Percentiles rank a stretch among this genome's conserved stretches.
phyloP scores from a whole-genome alignment of 2,113 vertebrate genomes.

The Xyrauchen texanus region DNA sequence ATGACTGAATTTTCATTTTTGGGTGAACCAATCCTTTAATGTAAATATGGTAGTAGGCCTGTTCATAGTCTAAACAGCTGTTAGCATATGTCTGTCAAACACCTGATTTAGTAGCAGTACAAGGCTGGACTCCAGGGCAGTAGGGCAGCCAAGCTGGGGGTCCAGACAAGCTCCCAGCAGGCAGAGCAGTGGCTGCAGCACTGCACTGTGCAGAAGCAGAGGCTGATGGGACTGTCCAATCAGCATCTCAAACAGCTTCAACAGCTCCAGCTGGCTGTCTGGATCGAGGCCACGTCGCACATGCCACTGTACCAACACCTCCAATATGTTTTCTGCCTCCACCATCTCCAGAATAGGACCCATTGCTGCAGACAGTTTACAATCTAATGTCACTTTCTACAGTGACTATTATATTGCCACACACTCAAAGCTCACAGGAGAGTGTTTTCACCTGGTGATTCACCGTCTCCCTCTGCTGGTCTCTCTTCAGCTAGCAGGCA shows the following conservation, averaged over 20 bases:
- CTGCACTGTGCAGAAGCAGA: conserved; percentile 81
- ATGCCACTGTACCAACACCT: conserved; percentile 86
- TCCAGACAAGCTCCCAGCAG: conserved; percentile 84
- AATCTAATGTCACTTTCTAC: neutral
- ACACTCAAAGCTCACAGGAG: neutral
- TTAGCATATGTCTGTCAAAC: neutral
- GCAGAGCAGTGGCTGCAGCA: conserved; percentile 86
- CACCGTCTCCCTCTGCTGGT: conserved; percentile 64
- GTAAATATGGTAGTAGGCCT: no score
- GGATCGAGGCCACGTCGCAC: conserved; percentile 81
- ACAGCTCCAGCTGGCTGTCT: conserved; percentile 86
- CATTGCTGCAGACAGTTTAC: conserved; percentile 42
- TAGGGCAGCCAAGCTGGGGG: conserved; percentile 72
- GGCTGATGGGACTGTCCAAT: conserved; percentile 91
- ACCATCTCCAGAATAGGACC: conserved; percentile 91
- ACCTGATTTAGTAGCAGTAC: conserved; percentile 91
- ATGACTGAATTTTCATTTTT: no score
- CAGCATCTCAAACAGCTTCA: conserved; percentile 94
- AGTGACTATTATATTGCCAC: no score
- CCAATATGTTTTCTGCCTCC: conserved; percentile 83
- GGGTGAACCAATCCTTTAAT: no score
- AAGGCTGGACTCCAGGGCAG: conserved; percentile 82
- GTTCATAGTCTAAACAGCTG: neutral
- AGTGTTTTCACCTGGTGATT: conserved; percentile 42
- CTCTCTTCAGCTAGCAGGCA: conserved; percentile 89